A percentile compares a stretch with the other conserved stretches of the same genome.
phyloP scores from a whole-genome alignment of 2,888 invertebrate species.

The Marasmarcha lunaedactyla region DNA sequence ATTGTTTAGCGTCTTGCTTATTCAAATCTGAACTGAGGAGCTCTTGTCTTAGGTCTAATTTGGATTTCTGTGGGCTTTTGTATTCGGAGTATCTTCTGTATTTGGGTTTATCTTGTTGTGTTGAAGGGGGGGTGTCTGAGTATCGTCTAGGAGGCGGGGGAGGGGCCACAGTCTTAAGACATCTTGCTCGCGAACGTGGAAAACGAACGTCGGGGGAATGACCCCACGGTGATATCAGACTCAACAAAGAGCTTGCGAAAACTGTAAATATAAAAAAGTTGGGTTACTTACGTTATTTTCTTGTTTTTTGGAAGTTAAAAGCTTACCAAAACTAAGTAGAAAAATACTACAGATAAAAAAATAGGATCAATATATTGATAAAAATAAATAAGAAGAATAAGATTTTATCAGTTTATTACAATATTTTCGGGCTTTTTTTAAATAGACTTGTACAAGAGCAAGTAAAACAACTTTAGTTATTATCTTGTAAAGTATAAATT shows the following conservation, averaged over 20 bases:
- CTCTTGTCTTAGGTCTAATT: conserved; percentile 48
- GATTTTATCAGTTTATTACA: too few relatives aligned
- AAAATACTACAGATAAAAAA: too few relatives aligned
- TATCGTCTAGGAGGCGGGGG: conserved; percentile 55
- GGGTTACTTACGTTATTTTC: not conserved
- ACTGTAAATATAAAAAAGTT: conserved; percentile 54
- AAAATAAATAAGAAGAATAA: too few relatives aligned
- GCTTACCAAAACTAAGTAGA: too few relatives aligned
- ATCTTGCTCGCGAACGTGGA: conserved; percentile 82
- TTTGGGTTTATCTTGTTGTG: conserved; percentile 14
- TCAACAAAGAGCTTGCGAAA: conserved; percentile 93
- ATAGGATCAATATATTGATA: too few relatives aligned
- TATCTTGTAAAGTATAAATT: too few relatives aligned
- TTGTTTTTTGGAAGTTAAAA: too few relatives aligned
- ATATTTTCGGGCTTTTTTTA: too few relatives aligned
- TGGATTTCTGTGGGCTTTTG: conserved; percentile 23
- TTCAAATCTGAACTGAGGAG: conserved; percentile 38
- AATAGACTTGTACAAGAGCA: too few relatives aligned
- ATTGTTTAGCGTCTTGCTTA: conserved; percentile 36
- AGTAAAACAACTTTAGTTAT: too few relatives aligned
- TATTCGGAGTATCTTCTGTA: conserved; percentile 30
- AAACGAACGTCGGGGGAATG: conserved; percentile 84
- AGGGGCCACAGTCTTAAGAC: conserved; percentile 64
- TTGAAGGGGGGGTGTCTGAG: conserved; percentile 27
- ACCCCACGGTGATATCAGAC: conserved; percentile 76